These are phyloP conservation scores for Furcula furcula DNA, from an alignment of 2,888 invertebrate species.

Conservation along the genomic window DNA sequence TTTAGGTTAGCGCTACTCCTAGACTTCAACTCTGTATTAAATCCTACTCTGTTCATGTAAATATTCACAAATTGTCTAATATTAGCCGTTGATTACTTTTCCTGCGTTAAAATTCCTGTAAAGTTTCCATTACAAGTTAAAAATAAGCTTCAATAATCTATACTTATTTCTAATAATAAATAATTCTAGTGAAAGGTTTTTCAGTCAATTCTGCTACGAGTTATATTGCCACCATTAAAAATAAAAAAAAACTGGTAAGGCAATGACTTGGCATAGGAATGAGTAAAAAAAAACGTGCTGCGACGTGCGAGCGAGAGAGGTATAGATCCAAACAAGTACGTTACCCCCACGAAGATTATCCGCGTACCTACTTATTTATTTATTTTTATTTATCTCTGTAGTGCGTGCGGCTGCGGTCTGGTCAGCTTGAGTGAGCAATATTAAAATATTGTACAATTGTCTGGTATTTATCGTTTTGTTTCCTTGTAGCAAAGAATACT, in stretches of 20 bases:
- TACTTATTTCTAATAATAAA: neutral
- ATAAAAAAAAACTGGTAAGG: conserved; percentile 58
- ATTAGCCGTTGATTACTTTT: no score
- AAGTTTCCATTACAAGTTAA: no score
- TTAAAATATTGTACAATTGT: no score
- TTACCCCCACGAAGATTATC: conserved; percentile 78
- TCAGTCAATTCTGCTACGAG: conserved; percentile 54
- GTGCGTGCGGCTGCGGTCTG: conserved; percentile 33
- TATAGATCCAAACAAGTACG: conserved; percentile 71
- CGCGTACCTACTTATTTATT: conserved; percentile 49
- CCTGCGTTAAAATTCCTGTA: no score
- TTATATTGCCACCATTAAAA: conserved; percentile 59
- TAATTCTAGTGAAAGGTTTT: conserved; percentile 61
- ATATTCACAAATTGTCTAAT: no score
- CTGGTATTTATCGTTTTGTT: no score
- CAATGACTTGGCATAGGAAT: conserved; percentile 70
- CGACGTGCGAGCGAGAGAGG: conserved; percentile 58
- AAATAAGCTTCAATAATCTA: no score
- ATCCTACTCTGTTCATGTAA: no score
- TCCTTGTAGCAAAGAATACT: no score
- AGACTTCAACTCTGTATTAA: no score
- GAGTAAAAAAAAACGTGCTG: conserved; percentile 52
- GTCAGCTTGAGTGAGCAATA: no score
- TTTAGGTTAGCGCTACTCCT: no score
- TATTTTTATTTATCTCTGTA: conserved; percentile 59